A percentile compares a stretch with the other conserved stretches of the same genome.
Conservation (phyloP, 2,888 invertebrate genomes). For the Cheilosia pagana region DNA sequence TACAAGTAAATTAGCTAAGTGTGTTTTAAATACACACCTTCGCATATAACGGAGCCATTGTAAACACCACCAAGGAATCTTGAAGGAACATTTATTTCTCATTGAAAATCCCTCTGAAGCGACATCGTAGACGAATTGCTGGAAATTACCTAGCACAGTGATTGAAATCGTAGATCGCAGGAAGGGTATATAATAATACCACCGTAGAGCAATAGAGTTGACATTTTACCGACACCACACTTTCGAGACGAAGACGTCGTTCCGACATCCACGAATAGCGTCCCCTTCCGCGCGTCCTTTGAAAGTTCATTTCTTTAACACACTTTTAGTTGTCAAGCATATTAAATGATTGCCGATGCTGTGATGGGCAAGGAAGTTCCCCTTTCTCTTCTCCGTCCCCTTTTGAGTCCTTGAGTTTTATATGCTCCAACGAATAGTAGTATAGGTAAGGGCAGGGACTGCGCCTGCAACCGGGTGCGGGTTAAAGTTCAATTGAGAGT, state of each 20-base stretch:
- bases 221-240: slow-evolving; percentile 43
- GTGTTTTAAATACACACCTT: too few relatives aligned
- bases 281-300: slow-evolving; percentile 34
- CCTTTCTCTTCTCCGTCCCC: background rate
- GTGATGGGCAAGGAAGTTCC: slow-evolving; percentile 37
- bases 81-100: slow-evolving; percentile 32
- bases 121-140: slow-evolving; percentile 61
- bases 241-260: slow-evolving; percentile 22
- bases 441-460: background rate
- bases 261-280: too few relatives aligned
- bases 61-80: background rate
- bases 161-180: slow-evolving; percentile 31
- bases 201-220: slow-evolving; percentile 36
- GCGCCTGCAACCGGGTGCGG: slow-evolving; percentile 10
- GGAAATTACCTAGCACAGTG: slow-evolving; percentile 59
- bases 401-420: slow-evolving; percentile 50
- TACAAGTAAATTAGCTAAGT: too few relatives aligned
- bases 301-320: slow-evolving; percentile 70
- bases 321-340: slow-evolving; percentile 73
- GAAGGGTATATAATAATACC: slow-evolving; percentile 19
- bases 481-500: slow-evolving; percentile 73
- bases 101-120: slow-evolving; percentile 27
- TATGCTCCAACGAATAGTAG: slow-evolving; percentile 1
- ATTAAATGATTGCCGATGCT: slow-evolving; percentile 69
- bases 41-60: background rate